phyloP scores from a whole-genome alignment of 2,797 vertebrate genomes.

The Phrynocephalus guinanensis region DNA sequence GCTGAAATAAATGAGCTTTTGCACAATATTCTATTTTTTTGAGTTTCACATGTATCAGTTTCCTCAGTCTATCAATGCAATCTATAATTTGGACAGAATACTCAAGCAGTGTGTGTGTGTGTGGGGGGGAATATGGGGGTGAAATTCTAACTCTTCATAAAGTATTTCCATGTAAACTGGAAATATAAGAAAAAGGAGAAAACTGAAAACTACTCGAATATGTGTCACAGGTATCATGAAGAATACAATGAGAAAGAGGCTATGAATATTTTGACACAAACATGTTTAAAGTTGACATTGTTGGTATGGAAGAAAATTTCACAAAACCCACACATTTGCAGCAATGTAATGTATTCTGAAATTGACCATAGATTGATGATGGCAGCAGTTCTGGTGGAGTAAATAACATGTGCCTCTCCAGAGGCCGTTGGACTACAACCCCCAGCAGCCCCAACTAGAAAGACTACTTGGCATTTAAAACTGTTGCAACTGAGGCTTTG shows the following conservation, averaged over 20 bases:
- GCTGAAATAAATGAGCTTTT: too few species aligned
- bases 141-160: not conserved
- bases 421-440: not conserved
- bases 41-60: too few species aligned
- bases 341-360: not conserved
- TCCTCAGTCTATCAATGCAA: too few species aligned
- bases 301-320: not conserved
- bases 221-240: too few species aligned
- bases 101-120: not conserved
- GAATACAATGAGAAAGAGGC: not conserved
- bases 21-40: too few species aligned
- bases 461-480: too few species aligned
- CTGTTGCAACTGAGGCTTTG: too few species aligned
- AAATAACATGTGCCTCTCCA: not conserved
- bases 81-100: not conserved
- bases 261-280: not conserved
- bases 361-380: not conserved
- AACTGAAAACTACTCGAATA: too few species aligned
- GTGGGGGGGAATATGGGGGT: not conserved
- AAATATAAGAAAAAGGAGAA: too few species aligned
- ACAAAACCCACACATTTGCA: not conserved
- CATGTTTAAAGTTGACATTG: not conserved
- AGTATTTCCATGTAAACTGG: too few species aligned
- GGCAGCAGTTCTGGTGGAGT: not conserved
- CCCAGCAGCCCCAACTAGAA: too few species aligned